phyloP scores from a whole-genome alignment of 2,888 invertebrate genomes.

The Pecten maximus region DNA sequence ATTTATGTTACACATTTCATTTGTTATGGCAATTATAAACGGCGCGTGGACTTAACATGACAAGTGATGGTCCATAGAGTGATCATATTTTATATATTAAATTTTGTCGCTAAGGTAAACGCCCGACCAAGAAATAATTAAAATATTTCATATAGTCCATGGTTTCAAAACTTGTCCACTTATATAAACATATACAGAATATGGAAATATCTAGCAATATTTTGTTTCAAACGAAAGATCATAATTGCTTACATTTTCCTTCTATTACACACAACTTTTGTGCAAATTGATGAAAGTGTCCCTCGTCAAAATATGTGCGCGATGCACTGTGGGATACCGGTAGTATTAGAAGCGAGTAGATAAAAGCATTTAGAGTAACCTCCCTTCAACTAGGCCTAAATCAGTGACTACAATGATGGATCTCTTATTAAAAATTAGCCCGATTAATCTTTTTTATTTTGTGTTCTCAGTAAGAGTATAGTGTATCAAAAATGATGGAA shows the following conservation, averaged over 20 bases:
- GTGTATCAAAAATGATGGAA: no score
- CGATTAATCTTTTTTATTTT: no score
- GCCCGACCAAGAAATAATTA: background rate
- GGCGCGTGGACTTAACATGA: no score
- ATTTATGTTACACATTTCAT: no score
- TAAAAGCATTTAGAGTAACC: background rate
- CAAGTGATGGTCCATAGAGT: no score
- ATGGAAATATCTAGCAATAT: no score
- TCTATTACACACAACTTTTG: background rate
- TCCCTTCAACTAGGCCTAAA: background rate
- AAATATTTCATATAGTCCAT: background rate
- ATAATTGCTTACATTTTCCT: background rate
- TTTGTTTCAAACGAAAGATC: background rate
- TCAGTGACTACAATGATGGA: no score
- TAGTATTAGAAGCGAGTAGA: background rate
- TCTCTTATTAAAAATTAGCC: no score
- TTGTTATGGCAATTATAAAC: no score
- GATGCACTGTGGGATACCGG: background rate
- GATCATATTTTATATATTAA: no score
- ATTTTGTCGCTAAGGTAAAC: slow-evolving; percentile 20
- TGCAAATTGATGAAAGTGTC: background rate
- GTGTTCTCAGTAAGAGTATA: no score
- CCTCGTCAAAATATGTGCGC: background rate
- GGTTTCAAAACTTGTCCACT: background rate
- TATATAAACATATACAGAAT: background rate